A percentile compares a stretch with the other conserved stretches of the same genome.
Evolutionary conservation across 2,888 invertebrate species (phyloP).

Genomic region (Biston stratarius): DNA sequence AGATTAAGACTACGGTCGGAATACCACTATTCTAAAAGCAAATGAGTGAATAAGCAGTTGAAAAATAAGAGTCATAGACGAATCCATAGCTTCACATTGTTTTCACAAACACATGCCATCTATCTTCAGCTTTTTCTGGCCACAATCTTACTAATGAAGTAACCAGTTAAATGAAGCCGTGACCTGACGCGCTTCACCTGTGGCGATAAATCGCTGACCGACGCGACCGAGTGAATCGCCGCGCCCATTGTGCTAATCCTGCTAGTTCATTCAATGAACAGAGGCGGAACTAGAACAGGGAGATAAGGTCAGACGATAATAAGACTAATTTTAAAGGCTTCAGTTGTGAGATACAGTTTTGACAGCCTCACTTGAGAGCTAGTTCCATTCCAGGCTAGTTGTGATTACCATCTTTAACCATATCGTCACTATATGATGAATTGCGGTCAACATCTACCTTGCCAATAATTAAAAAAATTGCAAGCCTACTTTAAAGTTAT

Average conservation of each 20-base stretch:
- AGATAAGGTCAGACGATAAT: neutral
- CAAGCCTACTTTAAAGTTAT: too few species aligned
- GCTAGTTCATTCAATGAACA: slow-evolving; percentile 42
- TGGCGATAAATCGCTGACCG: slow-evolving; percentile 42
- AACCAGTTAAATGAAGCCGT: slow-evolving; percentile 29
- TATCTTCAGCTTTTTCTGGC: neutral
- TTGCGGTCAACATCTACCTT: too few species aligned
- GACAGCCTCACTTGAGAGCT: too few species aligned
- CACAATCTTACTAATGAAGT: slow-evolving; percentile 22
- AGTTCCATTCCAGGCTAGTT: too few species aligned
- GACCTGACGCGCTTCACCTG: slow-evolving; percentile 40
- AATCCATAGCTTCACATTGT: neutral
- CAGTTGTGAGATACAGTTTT: neutral
- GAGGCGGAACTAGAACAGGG: slow-evolving; percentile 20
- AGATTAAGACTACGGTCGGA: too few species aligned
- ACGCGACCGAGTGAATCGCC: slow-evolving; percentile 43
- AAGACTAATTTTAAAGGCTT: neutral
- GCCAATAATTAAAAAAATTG: too few species aligned
- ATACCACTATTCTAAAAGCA: too few species aligned
- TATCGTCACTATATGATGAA: too few species aligned
- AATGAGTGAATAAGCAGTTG: too few species aligned
- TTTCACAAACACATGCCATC: neutral
- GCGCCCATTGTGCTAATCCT: slow-evolving; percentile 56
- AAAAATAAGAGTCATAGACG: neutral
- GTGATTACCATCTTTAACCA: too few species aligned